phyloP scores from a whole-genome alignment of 2,888 invertebrate genomes.

The Catonia carolina region DNA sequence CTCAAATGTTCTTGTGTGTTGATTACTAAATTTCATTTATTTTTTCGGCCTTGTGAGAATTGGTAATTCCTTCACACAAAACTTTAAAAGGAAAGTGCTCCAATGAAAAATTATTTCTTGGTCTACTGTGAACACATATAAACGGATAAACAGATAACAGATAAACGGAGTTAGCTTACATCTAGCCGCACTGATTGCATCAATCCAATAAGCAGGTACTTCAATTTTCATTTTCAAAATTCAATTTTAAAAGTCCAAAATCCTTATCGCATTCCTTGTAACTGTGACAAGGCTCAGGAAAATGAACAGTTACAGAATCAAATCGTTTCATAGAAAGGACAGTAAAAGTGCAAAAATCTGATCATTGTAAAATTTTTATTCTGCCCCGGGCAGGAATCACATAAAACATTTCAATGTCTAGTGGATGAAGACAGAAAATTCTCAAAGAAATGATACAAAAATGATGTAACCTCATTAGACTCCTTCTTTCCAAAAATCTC shows the following conservation, averaged over 20 bases:
- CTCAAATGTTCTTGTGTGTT: too few species aligned
- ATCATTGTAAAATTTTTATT: slow-evolving; percentile 29
- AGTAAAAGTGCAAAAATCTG: slow-evolving; percentile 23
- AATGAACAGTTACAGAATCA: slow-evolving; percentile 20
- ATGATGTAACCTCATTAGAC: slow-evolving; percentile 24
- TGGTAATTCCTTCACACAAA: too few species aligned
- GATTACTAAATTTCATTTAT: too few species aligned
- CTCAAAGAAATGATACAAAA: slow-evolving; percentile 27
- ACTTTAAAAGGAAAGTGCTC: slow-evolving; percentile 10
- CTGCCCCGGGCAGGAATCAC: slow-evolving; percentile 29
- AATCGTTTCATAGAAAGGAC: slow-evolving; percentile 17
- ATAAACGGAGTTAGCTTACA: slow-evolving; percentile 10
- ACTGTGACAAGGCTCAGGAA: slow-evolving; percentile 25
- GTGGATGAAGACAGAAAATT: slow-evolving; percentile 20
- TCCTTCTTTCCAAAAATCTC: slow-evolving; percentile 30
- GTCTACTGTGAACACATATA: slow-evolving; percentile 9
- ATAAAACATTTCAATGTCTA: slow-evolving; percentile 26
- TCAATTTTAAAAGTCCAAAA: slow-evolving; percentile 29
- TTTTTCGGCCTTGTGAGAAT: too few species aligned
- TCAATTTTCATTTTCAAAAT: slow-evolving; percentile 28
- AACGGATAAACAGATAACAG: too few species aligned
- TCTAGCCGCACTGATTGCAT: slow-evolving; percentile 14
- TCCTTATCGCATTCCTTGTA: slow-evolving; percentile 33
- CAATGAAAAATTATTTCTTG: slow-evolving; percentile 11
- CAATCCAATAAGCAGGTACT: slow-evolving; percentile 30